These are phyloP conservation scores for Scolopax mira DNA, from an alignment of 2,113 vertebrate genomes.

Conservation along the genomic window DNA sequence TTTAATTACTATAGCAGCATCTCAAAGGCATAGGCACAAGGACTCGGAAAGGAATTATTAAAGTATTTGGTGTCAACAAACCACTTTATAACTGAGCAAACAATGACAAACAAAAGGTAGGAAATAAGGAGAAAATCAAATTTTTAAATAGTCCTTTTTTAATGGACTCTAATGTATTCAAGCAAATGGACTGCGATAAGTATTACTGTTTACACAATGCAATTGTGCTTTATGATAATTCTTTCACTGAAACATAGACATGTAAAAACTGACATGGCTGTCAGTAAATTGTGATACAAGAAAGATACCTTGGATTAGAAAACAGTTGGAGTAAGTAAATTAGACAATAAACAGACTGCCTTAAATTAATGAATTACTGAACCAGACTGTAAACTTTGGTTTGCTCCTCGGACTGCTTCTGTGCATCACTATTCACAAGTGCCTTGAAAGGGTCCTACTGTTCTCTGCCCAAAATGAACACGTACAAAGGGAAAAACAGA, in stretches of 20 bases:
- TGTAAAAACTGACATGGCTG: not conserved
- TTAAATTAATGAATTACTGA: slow-evolving; percentile 4
- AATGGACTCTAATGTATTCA: slow-evolving; percentile 65
- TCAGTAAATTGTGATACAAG: slow-evolving; percentile 6
- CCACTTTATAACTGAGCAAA: slow-evolving; percentile 72
- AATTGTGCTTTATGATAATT: slow-evolving; percentile 10
- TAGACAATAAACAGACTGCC: slow-evolving; percentile 2
- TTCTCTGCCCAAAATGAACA: not conserved
- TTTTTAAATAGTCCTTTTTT: slow-evolving; percentile 60
- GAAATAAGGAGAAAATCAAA: slow-evolving; percentile 67
- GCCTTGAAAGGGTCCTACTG: not conserved
- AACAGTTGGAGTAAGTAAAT: slow-evolving; percentile 27
- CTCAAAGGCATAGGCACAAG: slow-evolving; percentile 80
- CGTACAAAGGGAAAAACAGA: not conserved
- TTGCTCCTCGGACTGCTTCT: not conserved
- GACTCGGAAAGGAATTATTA: slow-evolving; percentile 79
- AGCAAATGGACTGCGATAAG: slow-evolving; percentile 44
- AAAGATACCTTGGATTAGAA: slow-evolving; percentile 8
- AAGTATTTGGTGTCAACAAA: slow-evolving; percentile 81
- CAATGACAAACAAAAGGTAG: slow-evolving; percentile 70
- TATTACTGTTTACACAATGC: slow-evolving; percentile 40
- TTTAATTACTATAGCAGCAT: slow-evolving; percentile 90
- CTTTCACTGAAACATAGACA: slow-evolving; percentile 22
- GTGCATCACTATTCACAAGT: not conserved
- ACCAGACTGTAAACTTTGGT: not conserved